A percentile compares a stretch with the other conserved stretches of the same genome.
These are phyloP conservation scores for Chrysotoxum bicinctum DNA, from an alignment of 2,888 invertebrate genomes.

Conservation along the genomic window DNA sequence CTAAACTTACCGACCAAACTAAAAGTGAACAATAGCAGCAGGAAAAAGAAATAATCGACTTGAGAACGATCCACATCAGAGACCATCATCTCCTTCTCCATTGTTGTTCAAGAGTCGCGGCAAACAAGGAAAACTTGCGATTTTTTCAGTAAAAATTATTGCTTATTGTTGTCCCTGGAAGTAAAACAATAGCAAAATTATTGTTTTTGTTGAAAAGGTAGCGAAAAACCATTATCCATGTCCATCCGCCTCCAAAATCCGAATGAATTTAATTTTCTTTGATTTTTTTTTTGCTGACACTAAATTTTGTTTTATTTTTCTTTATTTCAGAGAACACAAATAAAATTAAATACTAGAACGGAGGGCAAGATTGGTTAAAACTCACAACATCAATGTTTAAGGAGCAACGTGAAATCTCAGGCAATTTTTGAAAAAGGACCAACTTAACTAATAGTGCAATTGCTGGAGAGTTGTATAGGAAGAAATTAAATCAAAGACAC, in stretches of 20 bases:
- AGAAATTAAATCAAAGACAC: neutral
- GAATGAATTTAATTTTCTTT: constrained; percentile 1
- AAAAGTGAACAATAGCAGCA: neutral
- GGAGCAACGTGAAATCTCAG: constrained; percentile 1
- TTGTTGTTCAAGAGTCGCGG: constrained; percentile 54
- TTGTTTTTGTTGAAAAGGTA: constrained; percentile 53
- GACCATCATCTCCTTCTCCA: constrained; percentile 54
- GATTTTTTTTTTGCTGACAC: constrained; percentile 4
- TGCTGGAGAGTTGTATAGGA: constrained; percentile 5
- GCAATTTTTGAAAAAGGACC: constrained; percentile 1
- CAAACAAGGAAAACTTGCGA: constrained; percentile 50
- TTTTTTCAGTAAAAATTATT: constrained; percentile 33
- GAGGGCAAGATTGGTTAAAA: neutral
- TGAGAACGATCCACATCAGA: constrained; percentile 18
- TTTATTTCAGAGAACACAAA: constrained; percentile 22
- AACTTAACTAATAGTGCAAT: constrained; percentile 5
- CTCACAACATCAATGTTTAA: constrained; percentile 21
- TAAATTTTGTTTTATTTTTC: constrained; percentile 15
- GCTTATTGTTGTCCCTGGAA: constrained; percentile 42
- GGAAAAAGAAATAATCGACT: constrained; percentile 8
- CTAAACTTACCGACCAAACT: neutral
- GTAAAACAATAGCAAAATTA: constrained; percentile 41
- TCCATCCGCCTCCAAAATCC: constrained; percentile 37
- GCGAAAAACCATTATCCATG: constrained; percentile 31
- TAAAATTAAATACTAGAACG: neutral